Evolutionary conservation across 2,888 invertebrate species (phyloP).

Genomic region (Drosophila lutescens): DNA sequence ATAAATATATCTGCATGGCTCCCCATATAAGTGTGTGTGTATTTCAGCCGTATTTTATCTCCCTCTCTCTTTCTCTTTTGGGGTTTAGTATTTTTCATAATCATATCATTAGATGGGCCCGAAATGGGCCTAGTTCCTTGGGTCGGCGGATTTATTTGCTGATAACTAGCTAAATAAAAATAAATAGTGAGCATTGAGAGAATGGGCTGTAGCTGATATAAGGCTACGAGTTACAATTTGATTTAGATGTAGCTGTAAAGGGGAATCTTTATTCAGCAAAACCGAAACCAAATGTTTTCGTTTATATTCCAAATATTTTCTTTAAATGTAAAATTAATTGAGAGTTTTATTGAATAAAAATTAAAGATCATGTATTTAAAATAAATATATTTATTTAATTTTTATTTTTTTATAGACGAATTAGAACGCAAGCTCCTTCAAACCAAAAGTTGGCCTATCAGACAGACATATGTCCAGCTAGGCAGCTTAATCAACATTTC

Average conservation of each 20-base stretch:
- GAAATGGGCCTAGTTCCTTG: conserved; percentile 57
- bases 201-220: conserved; percentile 1
- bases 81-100: conserved; percentile 70
- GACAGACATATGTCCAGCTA: conserved; percentile 7
- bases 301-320: no score
- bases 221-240: background rate
- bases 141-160: conserved; percentile 47
- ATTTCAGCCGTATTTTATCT: conserved; percentile 58
- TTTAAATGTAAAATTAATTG: no score
- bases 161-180: conserved; percentile 55
- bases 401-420: background rate
- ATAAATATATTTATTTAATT: no score
- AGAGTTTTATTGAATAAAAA: no score
- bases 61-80: conserved; percentile 12
- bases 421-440: background rate
- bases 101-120: conserved; percentile 72
- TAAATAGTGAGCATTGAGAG: conserved; percentile 26
- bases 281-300: no score
- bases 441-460: background rate
- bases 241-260: no score
- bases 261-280: no score
- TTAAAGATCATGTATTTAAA: no score
- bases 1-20: conserved; percentile 41
- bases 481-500: conserved; percentile 11
- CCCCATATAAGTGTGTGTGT: conserved; percentile 8